Evolutionary conservation across 2,888 invertebrate species (phyloP).

Genomic region (Stenurella melanura): DNA sequence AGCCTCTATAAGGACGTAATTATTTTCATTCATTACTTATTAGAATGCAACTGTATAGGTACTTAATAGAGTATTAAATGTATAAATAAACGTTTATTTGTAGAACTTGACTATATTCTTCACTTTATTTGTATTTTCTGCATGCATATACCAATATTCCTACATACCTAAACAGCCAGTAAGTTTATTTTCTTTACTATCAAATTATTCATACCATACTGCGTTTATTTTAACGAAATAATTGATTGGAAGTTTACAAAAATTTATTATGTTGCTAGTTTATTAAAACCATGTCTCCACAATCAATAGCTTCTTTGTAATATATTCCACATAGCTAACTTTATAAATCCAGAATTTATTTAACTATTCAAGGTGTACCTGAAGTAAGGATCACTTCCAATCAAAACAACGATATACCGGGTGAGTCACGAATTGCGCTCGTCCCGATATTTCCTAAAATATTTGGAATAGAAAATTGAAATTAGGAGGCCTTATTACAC

Average conservation of each 20-base stretch:
- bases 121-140: neutral
- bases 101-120: neutral
- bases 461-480: too few species aligned
- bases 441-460: too few species aligned
- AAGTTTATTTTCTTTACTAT: neutral
- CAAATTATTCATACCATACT: conserved; percentile 5
- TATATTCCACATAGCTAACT: neutral
- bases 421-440: too few species aligned
- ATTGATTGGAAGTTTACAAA: conserved; percentile 18
- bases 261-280: conserved; percentile 2
- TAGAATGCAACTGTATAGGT: too few species aligned
- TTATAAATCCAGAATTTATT: neutral
- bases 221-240: conserved; percentile 6
- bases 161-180: neutral
- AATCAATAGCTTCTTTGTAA: neutral
- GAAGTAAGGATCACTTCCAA: too few species aligned
- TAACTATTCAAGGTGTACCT: too few species aligned
- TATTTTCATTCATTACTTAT: too few species aligned
- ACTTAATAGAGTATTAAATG: too few species aligned
- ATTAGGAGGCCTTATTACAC: too few species aligned
- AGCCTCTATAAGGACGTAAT: too few species aligned
- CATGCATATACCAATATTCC: neutral
- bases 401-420: too few species aligned
- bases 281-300: neutral
- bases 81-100: neutral